Evolutionary conservation across 2,113 vertebrate species (phyloP).

Genomic region (Macheiramphus alcinus): DNA sequence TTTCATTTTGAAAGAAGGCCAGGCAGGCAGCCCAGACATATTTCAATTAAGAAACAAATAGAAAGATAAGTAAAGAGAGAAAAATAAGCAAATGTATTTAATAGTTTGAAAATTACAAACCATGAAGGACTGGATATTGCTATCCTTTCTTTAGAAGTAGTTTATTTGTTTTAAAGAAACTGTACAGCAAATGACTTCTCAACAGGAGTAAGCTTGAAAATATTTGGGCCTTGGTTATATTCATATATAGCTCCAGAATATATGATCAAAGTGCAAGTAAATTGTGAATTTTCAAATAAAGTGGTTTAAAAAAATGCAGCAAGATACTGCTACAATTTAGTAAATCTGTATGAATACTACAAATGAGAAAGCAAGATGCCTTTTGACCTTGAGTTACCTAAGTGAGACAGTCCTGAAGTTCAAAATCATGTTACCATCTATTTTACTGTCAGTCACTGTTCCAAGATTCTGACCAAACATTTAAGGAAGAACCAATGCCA

Average conservation of each 20-base stretch:
- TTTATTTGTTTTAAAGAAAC: neutral
- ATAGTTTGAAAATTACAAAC: neutral
- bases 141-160: neutral
- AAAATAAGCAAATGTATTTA: neutral
- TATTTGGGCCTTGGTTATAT: neutral
- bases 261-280: neutral
- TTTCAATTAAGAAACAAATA: conserved; percentile 19
- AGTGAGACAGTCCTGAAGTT: neutral
- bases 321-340: neutral
- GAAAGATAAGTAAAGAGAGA: neutral
- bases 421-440: neutral
- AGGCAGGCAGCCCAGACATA: neutral
- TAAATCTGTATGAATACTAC: neutral
- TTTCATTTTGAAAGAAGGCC: neutral
- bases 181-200: neutral
- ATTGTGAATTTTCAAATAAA: neutral
- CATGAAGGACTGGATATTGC: neutral
- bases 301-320: neutral
- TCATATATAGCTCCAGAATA: neutral
- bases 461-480: neutral
- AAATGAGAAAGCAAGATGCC: neutral
- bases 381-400: neutral
- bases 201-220: neutral
- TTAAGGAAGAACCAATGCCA: neutral
- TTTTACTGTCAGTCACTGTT: neutral